Conservation (phyloP, 2,888 invertebrate species). For the Macaria notata region DNA sequence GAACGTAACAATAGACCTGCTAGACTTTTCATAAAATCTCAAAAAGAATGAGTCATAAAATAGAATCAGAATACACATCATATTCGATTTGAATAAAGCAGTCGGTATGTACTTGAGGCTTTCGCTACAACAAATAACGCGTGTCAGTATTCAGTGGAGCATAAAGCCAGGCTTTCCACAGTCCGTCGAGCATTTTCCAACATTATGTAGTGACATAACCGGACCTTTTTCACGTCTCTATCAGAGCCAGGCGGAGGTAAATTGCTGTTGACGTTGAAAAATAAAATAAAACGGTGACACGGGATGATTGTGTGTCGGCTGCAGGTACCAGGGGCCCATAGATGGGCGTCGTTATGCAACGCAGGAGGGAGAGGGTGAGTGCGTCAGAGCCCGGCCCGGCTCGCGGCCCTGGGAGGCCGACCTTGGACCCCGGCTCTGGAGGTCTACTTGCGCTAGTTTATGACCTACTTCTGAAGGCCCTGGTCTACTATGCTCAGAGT, state of each 20-base stretch:
- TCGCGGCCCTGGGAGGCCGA: slow-evolving; percentile 22
- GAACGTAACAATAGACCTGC: too few species aligned
- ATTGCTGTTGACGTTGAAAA: slow-evolving; percentile 29
- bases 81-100: too few species aligned
- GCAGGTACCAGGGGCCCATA: slow-evolving; percentile 53
- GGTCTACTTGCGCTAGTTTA: slow-evolving; percentile 5
- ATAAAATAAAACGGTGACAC: slow-evolving; percentile 28
- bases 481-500: background rate
- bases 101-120: too few species aligned
- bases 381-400: slow-evolving; percentile 48
- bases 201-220: slow-evolving; percentile 2
- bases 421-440: slow-evolving; percentile 23
- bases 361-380: slow-evolving; percentile 26
- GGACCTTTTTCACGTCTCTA: slow-evolving; percentile 12
- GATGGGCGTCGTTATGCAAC: slow-evolving; percentile 34
- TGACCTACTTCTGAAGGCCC: slow-evolving; percentile 26
- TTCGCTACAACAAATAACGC: too few species aligned
- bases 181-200: too few species aligned
- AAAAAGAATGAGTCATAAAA: too few species aligned
- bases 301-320: slow-evolving; percentile 52
- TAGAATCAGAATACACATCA: too few species aligned
- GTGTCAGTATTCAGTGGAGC: too few species aligned
- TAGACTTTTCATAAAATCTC: too few species aligned
- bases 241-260: slow-evolving; percentile 5
- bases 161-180: too few species aligned